Conservation (phyloP, 2,113 vertebrate species). For the Neolamprologus brichardi region DNA sequence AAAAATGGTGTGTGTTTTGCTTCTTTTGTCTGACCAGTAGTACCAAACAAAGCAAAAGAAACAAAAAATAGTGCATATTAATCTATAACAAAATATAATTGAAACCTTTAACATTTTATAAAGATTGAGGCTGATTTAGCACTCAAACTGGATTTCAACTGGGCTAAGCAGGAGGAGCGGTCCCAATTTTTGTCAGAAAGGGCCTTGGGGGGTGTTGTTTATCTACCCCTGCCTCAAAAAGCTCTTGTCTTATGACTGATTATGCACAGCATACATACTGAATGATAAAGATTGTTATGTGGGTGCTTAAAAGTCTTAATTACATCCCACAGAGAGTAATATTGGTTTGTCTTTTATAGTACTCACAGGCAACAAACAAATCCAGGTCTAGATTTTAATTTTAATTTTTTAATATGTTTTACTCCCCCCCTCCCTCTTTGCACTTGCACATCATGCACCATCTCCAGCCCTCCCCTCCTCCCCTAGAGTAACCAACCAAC, state of each 20-base stretch:
- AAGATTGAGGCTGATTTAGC: not conserved
- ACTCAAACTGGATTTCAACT: not conserved
- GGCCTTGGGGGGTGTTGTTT: conserved; percentile 19
- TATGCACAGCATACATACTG: not conserved
- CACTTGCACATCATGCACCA: conserved; percentile 56
- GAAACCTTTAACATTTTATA: not conserved
- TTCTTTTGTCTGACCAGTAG: not conserved
- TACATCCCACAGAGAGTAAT: not conserved
- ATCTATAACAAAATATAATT: not conserved
- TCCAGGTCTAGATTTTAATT: conserved; percentile 10
- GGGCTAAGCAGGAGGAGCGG: not conserved
- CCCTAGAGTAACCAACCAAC: conserved; percentile 64
- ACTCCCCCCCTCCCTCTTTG: not conserved
- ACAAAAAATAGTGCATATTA: not conserved
- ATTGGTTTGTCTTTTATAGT: not conserved
- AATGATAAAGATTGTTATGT: not conserved
- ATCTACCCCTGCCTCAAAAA: not conserved
- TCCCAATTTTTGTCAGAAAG: not conserved
- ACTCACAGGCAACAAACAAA: conserved; percentile 16
- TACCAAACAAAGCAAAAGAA: not conserved
- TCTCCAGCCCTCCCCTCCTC: conserved; percentile 22
- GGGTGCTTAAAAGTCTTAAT: not conserved
- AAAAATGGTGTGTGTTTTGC: not conserved
- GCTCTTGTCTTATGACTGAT: conserved; percentile 11
- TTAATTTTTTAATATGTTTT: not conserved